A percentile compares a stretch with the other conserved stretches of the same genome.
These are phyloP conservation scores for Xenops minutus DNA, from an alignment of 2,797 vertebrate genomes.

Conservation along the genomic window DNA sequence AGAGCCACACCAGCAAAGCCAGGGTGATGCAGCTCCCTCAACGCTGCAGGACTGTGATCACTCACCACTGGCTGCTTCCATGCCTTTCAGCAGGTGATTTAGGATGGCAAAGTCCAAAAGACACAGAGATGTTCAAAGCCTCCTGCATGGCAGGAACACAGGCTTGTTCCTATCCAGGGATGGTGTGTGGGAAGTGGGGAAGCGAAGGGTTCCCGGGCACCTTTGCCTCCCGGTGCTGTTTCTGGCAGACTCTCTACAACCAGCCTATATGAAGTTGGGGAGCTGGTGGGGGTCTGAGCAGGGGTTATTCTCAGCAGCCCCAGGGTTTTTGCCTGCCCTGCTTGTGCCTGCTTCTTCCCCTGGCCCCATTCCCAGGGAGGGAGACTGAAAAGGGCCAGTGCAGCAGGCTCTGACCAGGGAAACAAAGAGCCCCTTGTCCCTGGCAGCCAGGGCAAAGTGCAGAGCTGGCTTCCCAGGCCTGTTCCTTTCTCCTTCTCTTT, in stretches of 20 bases:
- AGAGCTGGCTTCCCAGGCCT: constrained; percentile 40
- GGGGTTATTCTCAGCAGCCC: neutral
- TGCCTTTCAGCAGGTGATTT: neutral
- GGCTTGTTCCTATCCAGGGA: neutral
- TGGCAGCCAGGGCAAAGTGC: constrained; percentile 18
- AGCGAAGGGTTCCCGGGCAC: neutral
- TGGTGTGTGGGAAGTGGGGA: neutral
- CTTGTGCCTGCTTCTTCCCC: constrained; percentile 39
- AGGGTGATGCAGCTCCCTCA: neutral
- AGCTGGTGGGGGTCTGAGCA: neutral
- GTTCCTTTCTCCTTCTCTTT: constrained; percentile 15
- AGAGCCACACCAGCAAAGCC: neutral
- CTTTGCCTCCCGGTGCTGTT: neutral
- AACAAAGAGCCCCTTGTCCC: constrained; percentile 75
- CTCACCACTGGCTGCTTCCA: neutral
- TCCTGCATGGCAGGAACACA: fast-evolving
- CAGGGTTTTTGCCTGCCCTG: constrained; percentile 2
- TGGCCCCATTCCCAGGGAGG: constrained; percentile 45
- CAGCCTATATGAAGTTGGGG: neutral
- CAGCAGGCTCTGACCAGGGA: neutral
- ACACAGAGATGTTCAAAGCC: neutral
- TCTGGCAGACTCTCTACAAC: neutral
- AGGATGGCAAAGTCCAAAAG: neutral
- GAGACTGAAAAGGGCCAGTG: constrained; percentile 52
- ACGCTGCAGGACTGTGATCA: neutral